Evolutionary conservation across 2,888 invertebrate species (phyloP).

Genomic region (Sinodicranocentrus sp.): DNA sequence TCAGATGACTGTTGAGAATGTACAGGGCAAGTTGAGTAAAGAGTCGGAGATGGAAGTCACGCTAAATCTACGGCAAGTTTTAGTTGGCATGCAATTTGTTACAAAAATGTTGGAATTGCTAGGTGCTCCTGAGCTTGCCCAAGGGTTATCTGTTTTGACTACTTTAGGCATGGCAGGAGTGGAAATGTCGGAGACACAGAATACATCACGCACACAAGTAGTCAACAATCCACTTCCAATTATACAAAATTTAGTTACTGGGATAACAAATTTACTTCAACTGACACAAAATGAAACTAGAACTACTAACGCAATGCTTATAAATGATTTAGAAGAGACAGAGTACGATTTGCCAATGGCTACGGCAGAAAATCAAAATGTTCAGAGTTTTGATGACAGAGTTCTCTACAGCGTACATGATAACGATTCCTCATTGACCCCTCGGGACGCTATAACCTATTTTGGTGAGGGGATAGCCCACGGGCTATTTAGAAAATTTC

Average conservation of each 20-base stretch:
- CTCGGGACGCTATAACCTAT: neutral
- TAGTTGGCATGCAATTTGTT: neutral
- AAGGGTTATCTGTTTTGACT: neutral
- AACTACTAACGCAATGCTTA: neutral
- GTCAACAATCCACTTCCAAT: too few species aligned
- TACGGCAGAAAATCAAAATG: too few species aligned
- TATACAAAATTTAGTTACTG: too few species aligned
- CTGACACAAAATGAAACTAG: neutral
- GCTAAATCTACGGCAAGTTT: neutral
- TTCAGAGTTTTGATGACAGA: too few species aligned
- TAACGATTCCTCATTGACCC: neutral
- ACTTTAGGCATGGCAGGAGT: neutral
- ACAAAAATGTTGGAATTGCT: neutral
- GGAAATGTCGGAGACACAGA: neutral
- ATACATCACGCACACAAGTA: neutral
- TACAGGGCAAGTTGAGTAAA: neutral
- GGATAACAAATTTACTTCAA: neutral
- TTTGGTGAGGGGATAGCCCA: neutral
- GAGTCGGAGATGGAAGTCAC: neutral
- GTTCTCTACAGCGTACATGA: too few species aligned
- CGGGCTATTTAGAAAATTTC: neutral
- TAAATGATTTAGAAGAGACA: neutral
- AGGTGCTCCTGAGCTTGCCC: neutral
- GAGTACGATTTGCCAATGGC: too few species aligned
- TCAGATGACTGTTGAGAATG: neutral